These are phyloP conservation scores for Ctenodactylus gundi DNA, from an alignment of 2,113 vertebrate genomes.

Conservation along the genomic window DNA sequence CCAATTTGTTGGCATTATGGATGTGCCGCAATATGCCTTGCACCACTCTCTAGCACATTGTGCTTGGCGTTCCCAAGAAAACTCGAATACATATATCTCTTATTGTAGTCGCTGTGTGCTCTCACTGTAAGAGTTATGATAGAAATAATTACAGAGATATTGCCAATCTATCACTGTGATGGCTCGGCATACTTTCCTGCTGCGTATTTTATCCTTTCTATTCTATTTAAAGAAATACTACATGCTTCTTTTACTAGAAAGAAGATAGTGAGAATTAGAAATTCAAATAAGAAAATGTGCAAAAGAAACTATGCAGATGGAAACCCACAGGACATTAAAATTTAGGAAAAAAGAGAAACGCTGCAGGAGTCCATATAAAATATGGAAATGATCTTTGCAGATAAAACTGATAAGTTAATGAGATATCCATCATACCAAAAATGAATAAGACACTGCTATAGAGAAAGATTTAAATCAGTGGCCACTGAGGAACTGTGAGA, in stretches of 20 bases:
- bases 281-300: background rate
- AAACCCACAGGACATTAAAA: background rate
- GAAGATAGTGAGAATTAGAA: conserved; percentile 31
- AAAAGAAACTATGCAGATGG: background rate
- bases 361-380: background rate
- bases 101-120: background rate
- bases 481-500: background rate
- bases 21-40: background rate
- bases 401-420: conserved; percentile 18
- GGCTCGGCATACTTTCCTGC: conserved; percentile 11
- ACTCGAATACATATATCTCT: conserved; percentile 44
- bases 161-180: conserved; percentile 60
- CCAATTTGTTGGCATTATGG: conserved; percentile 35
- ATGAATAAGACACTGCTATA: background rate
- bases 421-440: background rate
- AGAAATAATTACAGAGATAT: conserved; percentile 71
- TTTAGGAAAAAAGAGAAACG: background rate
- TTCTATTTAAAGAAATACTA: conserved; percentile 40
- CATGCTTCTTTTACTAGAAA: background rate
- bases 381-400: background rate
- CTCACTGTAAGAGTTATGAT: conserved; percentile 61
- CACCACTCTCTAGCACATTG: conserved; percentile 9
- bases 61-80: conserved; percentile 48
- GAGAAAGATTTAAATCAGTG: background rate
- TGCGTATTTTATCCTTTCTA: conserved; percentile 2